These are phyloP conservation scores for Megaceryle maxima DNA, from an alignment of 2,113 vertebrate species.

Conservation along the genomic window DNA sequence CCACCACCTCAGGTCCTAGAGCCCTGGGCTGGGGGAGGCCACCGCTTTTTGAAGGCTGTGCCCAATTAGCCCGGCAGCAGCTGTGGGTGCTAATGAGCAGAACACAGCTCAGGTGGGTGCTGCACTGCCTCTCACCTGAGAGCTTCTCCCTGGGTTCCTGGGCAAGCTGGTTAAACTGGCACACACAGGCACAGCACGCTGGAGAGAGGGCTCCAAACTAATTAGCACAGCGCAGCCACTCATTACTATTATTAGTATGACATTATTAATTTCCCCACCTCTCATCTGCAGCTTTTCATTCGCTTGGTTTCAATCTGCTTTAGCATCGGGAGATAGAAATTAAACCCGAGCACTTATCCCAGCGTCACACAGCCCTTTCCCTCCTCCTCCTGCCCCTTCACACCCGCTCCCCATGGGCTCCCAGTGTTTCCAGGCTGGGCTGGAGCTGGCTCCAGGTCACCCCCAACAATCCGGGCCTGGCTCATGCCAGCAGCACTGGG, in stretches of 20 bases:
- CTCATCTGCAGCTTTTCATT: slow-evolving; percentile 15
- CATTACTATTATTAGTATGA: slow-evolving; percentile 20
- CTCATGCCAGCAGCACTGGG: neutral
- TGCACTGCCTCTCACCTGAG: neutral
- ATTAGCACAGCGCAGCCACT: slow-evolving; percentile 54
- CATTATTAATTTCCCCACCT: slow-evolving; percentile 66
- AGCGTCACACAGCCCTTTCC: neutral
- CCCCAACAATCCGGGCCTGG: neutral
- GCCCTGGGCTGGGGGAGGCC: neutral
- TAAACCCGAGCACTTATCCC: neutral
- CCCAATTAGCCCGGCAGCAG: neutral
- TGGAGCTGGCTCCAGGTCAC: neutral
- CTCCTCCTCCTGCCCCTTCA: neutral
- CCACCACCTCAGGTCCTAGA: fast-evolving
- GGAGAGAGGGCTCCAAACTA: slow-evolving; percentile 8
- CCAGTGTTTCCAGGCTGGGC: neutral
- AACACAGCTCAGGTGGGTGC: neutral
- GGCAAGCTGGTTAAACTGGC: neutral
- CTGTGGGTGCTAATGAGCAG: neutral
- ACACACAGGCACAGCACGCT: neutral
- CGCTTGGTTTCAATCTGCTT: slow-evolving; percentile 8
- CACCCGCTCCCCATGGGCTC: fast-evolving
- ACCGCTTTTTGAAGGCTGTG: neutral
- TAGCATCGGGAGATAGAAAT: neutral
- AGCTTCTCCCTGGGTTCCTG: fast-evolving